Evolutionary conservation across 2,113 vertebrate species (phyloP), one percentile per base, ranked within the genome.

Genomic region (Neolamprologus sp.): DNA sequence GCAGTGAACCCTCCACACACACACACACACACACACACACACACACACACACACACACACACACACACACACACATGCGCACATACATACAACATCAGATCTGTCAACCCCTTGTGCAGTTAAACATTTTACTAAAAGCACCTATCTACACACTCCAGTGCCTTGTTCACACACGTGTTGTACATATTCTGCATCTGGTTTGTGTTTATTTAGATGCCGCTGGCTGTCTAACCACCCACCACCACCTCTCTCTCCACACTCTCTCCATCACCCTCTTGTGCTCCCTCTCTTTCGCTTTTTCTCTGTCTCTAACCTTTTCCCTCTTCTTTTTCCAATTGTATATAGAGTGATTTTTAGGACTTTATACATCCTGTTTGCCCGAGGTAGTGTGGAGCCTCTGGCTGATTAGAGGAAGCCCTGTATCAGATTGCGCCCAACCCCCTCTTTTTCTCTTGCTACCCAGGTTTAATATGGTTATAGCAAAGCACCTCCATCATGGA

Each of bases 391-490:
- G 87, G 91, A 92, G 95, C 95, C 94, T 82, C 89, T 93, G 95
- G 94, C 94, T 96, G 95, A 96, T 96, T 95, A 93, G 86, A 95
- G 88, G 93, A 92, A 92, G 82, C 91, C 83, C 84, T 35, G 33
- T 93, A 95, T 95, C 93, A 85, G 85, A 91, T 94, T 93, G 86
- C 92, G 23, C 40, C 87, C 79, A 19, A 4, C 63, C 23, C 10
- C 80, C 85, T 53, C 57, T 51, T 4, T 54, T 35, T 80, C 9
- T 63, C 40, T 81, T 35, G 82, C 65, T 79, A 82, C 83, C 40
- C 88, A 81, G 80, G 73, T 93, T 91, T 91, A 89, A 91, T 92
- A 91, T 21, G 13, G 87, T 86, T 63, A 85, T 91, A 78, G 84
- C 75, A 33, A 55, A 47, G 71, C 51, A 51, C 54, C 71, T 45